Conservation (phyloP, 2,113 vertebrate species). For the Tragelaphus imberbis region DNA sequence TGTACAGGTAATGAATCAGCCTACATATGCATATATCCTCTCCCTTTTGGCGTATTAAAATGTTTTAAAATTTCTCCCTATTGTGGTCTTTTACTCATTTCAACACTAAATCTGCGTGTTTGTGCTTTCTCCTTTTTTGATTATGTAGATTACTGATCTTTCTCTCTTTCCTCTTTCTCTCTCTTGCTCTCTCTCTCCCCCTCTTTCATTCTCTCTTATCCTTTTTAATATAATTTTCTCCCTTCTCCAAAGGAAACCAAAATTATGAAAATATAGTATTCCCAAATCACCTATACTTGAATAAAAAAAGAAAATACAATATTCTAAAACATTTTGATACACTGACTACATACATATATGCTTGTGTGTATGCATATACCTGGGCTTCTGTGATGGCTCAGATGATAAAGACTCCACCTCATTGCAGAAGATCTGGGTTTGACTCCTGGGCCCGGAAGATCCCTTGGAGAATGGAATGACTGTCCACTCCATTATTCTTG, state of each 20-base stretch:
- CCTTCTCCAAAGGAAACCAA: background rate
- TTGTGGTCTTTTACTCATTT: background rate
- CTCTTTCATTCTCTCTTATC: background rate
- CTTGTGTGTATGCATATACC: background rate
- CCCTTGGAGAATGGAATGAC: background rate
- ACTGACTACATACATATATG: background rate
- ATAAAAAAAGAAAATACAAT: background rate
- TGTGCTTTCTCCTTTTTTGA: background rate
- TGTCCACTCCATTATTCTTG: background rate
- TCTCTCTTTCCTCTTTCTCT: background rate
- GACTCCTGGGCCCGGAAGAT: background rate
- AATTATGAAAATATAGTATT: background rate
- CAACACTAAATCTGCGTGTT: background rate
- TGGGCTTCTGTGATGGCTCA: background rate
- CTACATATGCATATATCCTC: background rate
- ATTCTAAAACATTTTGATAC: background rate
- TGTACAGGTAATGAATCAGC: background rate
- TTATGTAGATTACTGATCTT: background rate
- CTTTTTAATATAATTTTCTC: background rate
- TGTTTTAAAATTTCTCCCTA: background rate
- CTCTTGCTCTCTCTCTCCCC: background rate
- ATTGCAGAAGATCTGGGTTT: background rate
- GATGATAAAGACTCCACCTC: background rate
- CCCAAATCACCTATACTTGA: background rate
- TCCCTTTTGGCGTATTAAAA: background rate